These are phyloP conservation scores for Zenarchopterus dispar DNA, from an alignment of 2,797 vertebrate genomes.

Conservation along the genomic window DNA sequence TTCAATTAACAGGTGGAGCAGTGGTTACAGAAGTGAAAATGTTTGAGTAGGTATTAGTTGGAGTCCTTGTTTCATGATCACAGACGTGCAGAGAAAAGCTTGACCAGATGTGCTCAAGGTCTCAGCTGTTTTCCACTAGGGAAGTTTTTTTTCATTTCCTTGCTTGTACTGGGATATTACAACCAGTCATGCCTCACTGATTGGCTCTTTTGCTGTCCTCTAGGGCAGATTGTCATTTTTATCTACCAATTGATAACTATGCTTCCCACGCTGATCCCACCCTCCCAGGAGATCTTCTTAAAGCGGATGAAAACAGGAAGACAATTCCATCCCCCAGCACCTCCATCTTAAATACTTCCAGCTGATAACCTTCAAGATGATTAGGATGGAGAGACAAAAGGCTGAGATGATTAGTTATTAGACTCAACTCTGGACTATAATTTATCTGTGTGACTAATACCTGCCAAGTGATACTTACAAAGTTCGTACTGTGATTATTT, in stretches of 20 bases:
- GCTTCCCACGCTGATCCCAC: slow-evolving; percentile 73
- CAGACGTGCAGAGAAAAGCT: slow-evolving; percentile 10
- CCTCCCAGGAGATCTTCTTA: slow-evolving; percentile 77
- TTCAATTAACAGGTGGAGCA: slow-evolving; percentile 27
- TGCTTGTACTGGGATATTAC: slow-evolving; percentile 74
- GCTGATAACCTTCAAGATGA: slow-evolving; percentile 47
- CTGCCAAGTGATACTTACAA: background rate
- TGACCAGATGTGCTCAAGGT: slow-evolving; percentile 35
- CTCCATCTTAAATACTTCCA: slow-evolving; percentile 62
- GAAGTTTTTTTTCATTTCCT: slow-evolving; percentile 77
- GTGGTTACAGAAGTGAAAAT: slow-evolving; percentile 2
- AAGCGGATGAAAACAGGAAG: slow-evolving; percentile 78
- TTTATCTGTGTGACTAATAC: slow-evolving; percentile 14
- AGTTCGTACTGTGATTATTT: background rate
- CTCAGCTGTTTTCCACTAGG: slow-evolving; percentile 69
- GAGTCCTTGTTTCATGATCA: slow-evolving; percentile 22
- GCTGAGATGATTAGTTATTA: slow-evolving; percentile 22
- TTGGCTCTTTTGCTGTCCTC: slow-evolving; percentile 77
- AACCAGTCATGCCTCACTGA: slow-evolving; percentile 72
- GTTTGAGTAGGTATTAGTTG: slow-evolving; percentile 10
- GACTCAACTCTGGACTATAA: slow-evolving; percentile 31
- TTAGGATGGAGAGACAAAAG: slow-evolving; percentile 37
- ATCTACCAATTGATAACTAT: slow-evolving; percentile 80
- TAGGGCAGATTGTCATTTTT: slow-evolving; percentile 81
- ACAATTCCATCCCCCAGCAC: slow-evolving; percentile 79